These are phyloP conservation scores for Acanthurus lineatus DNA, from an alignment of 2,797 vertebrate genomes.

Conservation along the genomic window DNA sequence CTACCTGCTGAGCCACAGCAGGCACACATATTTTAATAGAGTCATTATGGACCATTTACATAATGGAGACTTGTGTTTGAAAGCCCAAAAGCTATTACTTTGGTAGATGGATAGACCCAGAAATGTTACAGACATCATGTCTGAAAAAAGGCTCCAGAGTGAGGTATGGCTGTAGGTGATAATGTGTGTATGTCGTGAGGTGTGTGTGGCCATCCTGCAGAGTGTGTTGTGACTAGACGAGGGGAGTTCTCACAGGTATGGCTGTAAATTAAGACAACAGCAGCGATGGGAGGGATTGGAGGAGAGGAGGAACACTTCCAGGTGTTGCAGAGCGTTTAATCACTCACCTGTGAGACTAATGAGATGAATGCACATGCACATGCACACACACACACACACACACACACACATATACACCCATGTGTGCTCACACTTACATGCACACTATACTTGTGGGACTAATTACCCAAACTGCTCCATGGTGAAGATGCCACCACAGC, in stretches of 20 bases:
- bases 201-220: constrained; percentile 26
- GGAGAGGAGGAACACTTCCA: constrained; percentile 73
- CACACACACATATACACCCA: constrained; percentile 36
- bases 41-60: neutral
- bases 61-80: constrained; percentile 13
- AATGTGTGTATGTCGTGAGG: constrained; percentile 3
- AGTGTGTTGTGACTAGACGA: constrained; percentile 49
- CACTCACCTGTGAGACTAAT: constrained; percentile 85
- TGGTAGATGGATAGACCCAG: constrained; percentile 2
- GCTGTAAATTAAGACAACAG: constrained; percentile 73
- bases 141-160: neutral
- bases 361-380: constrained; percentile 60
- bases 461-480: constrained; percentile 78
- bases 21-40: neutral
- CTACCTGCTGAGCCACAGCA: neutral
- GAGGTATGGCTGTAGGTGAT: constrained; percentile 13
- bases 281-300: constrained; percentile 48
- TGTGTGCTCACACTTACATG: constrained; percentile 9
- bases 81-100: constrained; percentile 16
- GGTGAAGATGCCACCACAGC: constrained; percentile 50
- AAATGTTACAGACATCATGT: constrained; percentile 11
- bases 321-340: constrained; percentile 85
- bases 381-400: constrained; percentile 33
- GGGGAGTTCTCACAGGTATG: constrained; percentile 48
- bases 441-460: constrained; percentile 75